These are phyloP conservation scores for Ormyrus nitidulus DNA, from an alignment of 2,888 invertebrate genomes.

Conservation along the genomic window DNA sequence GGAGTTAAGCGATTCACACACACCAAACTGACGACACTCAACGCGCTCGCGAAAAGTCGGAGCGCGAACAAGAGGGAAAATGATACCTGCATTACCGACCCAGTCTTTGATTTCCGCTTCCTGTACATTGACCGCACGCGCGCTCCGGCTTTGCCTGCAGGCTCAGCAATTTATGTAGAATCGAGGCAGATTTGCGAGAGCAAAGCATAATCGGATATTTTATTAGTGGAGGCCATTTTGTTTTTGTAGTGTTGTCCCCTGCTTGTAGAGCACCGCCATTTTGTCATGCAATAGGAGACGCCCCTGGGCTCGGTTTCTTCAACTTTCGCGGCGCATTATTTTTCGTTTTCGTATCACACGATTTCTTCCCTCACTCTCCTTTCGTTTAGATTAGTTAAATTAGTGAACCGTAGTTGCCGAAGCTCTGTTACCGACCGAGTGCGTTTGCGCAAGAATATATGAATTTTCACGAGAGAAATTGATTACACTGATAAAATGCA, in stretches of 20 bases:
- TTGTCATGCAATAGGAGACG: conserved; percentile 13
- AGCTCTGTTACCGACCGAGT: too few relatives aligned
- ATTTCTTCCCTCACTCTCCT: too few relatives aligned
- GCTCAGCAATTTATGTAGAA: not conserved
- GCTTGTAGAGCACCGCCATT: conserved; percentile 27
- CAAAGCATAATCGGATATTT: not conserved
- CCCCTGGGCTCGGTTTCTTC: not conserved
- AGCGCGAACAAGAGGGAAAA: not conserved
- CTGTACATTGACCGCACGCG: not conserved
- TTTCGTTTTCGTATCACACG: not conserved
- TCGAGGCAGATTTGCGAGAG: conserved; percentile 1
- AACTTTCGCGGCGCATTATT: conserved; percentile 19
- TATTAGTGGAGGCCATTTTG: not conserved
- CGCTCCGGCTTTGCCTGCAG: conserved; percentile 38
- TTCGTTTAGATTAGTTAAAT: too few relatives aligned
- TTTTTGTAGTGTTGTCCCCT: conserved; percentile 30
- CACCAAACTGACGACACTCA: conserved; percentile 37
- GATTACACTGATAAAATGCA: not conserved
- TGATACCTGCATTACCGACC: conserved; percentile 6
- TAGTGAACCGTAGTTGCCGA: too few relatives aligned
- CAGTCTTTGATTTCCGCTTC: not conserved
- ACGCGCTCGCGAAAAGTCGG: conserved; percentile 20
- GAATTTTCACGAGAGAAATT: too few relatives aligned
- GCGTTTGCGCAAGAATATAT: too few relatives aligned
- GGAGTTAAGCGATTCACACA: conserved; percentile 60